Evolutionary conservation across 2,888 invertebrate species (phyloP), one percentile per base, ranked within the genome.

Genomic region (Cataglyphis cursor): DNA sequence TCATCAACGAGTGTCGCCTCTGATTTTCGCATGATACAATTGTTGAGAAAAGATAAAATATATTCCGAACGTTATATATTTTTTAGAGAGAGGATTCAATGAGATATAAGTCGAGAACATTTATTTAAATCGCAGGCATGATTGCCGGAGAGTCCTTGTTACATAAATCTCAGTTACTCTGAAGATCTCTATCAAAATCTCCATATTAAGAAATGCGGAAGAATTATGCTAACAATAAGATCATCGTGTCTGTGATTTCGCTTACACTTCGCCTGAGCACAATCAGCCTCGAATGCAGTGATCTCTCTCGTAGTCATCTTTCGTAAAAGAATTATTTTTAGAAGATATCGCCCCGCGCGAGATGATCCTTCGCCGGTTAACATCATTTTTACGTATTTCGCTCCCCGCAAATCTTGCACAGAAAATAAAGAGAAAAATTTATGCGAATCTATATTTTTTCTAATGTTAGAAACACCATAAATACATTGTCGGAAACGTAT

Each of bases 271-370:
- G 12, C 51, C 3, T 12, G 9, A 51, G 24, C 48, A 31, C 35
- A 28, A 65, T 48, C 6, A 38, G 12, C 35, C 35, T 35, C 54
- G n/a, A n/a, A 24, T 38, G 54, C 41, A 76, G 57, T 21, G 66
- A 57, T 76, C 15, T 75, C 21, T 75, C 18, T 65, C n/a, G 38
- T n/a, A 38, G 64, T 65, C 28, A 21, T 76, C 41, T 66, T 41
- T 66, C 64, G 48, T 64, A 12, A 76, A 54, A 66, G 10, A 54
- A 41, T 41, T 76, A 68, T 54, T 78, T 78, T 68, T 78, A 68
- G 28, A 75, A 64, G 35, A 18, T 12, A 48, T 75, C 21, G 44
- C 35, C n/a, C 64, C 51, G 51, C 51, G n/a, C n/a, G n/a, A n/a
- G 18, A 31, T 61, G 61, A 76, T 21, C 3, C 1, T 76, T 54